Evolutionary conservation across 2,888 invertebrate genomes (phyloP).

Genomic region (Caenorhabditis sp.): DNA sequence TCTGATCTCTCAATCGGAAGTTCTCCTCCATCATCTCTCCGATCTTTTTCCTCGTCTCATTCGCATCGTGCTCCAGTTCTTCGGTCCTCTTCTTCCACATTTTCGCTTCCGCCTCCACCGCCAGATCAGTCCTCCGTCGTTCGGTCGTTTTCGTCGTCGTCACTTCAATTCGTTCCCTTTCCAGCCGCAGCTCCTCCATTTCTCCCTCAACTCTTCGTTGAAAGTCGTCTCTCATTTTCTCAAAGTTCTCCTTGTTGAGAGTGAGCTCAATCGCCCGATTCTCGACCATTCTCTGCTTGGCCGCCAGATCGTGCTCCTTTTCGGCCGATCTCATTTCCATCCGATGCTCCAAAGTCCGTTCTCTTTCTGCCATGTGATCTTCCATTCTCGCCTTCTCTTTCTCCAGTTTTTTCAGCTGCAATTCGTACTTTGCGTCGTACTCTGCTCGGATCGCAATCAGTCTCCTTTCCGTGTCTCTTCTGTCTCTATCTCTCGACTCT

Average conservation of each 20-base stretch:
- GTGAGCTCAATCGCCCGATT: conserved; percentile 55
- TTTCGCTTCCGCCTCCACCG: conserved; percentile 27
- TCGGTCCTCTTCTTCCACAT: conserved; percentile 51
- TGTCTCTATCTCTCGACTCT: conserved; percentile 46
- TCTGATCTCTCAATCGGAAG: conserved; percentile 39
- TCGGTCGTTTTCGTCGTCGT: conserved; percentile 14
- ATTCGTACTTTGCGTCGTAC: conserved; percentile 45
- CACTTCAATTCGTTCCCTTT: conserved; percentile 41
- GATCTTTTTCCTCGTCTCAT: conserved; percentile 33
- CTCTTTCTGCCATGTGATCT: conserved; percentile 50
- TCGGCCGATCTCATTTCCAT: conserved; percentile 47
- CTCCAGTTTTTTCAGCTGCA: conserved; percentile 48
- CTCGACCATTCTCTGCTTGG: conserved; percentile 43
- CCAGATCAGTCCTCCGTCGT: conserved; percentile 18
- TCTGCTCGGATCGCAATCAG: conserved; percentile 46
- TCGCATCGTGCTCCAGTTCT: conserved; percentile 41
- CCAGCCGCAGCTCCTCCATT: conserved; percentile 37
- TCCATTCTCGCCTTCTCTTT: conserved; percentile 41
- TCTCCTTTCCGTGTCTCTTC: conserved; percentile 51
- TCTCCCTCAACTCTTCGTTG: conserved; percentile 37
- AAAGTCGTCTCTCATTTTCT: conserved; percentile 50
- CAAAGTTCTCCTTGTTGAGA: conserved; percentile 55
- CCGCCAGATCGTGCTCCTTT: conserved; percentile 37
- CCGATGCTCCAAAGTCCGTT: conserved; percentile 45
- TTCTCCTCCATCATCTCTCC: conserved; percentile 52